Evolutionary conservation across 2,888 invertebrate genomes (phyloP).

Genomic region (Monochamus alternatus): DNA sequence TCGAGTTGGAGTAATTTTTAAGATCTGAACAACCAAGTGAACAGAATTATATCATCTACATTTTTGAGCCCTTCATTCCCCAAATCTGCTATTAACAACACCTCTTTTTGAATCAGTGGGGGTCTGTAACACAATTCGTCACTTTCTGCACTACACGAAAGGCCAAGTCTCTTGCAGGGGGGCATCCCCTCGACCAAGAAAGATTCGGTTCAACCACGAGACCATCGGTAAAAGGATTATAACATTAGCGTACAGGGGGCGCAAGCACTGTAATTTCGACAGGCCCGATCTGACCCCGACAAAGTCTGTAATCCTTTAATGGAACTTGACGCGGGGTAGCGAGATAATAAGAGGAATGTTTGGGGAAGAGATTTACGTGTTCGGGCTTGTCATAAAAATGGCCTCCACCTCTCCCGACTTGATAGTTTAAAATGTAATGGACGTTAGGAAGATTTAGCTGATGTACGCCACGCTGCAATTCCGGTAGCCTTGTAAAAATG

Average conservation of each 20-base stretch:
- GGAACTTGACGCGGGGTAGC: constrained; percentile 50
- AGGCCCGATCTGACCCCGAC: constrained; percentile 51
- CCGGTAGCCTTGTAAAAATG: not conserved
- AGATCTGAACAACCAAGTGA: too few species aligned
- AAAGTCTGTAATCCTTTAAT: constrained; percentile 58
- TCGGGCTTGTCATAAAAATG: constrained; percentile 39
- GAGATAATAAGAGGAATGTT: constrained; percentile 49
- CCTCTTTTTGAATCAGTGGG: too few species aligned
- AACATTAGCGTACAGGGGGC: constrained; percentile 52
- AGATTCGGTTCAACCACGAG: constrained; percentile 15
- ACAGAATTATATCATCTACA: too few species aligned
- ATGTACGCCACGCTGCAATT: not conserved
- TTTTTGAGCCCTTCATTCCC: too few species aligned
- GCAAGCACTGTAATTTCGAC: constrained; percentile 55
- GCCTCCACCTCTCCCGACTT: constrained; percentile 14
- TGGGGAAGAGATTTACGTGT: constrained; percentile 47
- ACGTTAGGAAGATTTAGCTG: constrained; percentile 27
- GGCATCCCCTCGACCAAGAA: not conserved
- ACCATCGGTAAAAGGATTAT: constrained; percentile 52
- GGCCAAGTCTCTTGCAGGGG: not conserved
- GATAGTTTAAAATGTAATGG: constrained; percentile 30
- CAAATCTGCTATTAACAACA: too few species aligned
- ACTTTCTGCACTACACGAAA: not conserved
- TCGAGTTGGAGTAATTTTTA: too few species aligned
- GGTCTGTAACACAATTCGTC: not conserved